A percentile compares a stretch with the other conserved stretches of the same genome.
These are phyloP conservation scores for Crotalus horridus DNA, from an alignment of 2,113 vertebrate species.

Conservation along the genomic window DNA sequence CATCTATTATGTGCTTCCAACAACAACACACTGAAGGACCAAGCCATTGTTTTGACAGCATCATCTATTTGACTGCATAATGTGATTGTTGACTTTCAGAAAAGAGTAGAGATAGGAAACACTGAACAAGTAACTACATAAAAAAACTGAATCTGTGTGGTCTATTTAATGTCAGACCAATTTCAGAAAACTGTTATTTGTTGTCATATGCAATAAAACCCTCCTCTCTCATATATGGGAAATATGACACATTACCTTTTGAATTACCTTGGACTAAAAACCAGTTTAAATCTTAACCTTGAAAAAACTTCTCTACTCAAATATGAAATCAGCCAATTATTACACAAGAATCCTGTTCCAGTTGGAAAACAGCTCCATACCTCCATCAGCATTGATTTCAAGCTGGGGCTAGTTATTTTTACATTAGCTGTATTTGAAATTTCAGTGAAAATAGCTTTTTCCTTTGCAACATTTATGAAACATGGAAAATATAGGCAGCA, in stretches of 20 bases:
- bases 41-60: slow-evolving; percentile 26
- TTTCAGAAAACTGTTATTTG: neutral
- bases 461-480: neutral
- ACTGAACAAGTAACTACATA: neutral
- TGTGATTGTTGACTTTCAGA: neutral
- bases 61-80: slow-evolving; percentile 16
- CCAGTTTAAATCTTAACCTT: neutral
- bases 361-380: neutral
- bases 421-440: neutral
- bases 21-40: slow-evolving; percentile 19
- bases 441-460: neutral
- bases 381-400: neutral
- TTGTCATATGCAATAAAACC: neutral
- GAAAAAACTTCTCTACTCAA: neutral
- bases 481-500: neutral
- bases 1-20: slow-evolving; percentile 16
- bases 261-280: neutral
- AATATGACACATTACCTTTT: neutral
- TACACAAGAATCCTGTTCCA: neutral
- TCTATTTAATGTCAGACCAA: neutral
- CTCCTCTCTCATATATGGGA: neutral
- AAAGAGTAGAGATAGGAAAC: neutral
- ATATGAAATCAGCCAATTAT: neutral
- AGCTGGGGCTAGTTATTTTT: neutral
- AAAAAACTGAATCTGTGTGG: neutral